Conservation (phyloP, 2,888 invertebrate genomes). For the Sinotaia quadrata region DNA sequence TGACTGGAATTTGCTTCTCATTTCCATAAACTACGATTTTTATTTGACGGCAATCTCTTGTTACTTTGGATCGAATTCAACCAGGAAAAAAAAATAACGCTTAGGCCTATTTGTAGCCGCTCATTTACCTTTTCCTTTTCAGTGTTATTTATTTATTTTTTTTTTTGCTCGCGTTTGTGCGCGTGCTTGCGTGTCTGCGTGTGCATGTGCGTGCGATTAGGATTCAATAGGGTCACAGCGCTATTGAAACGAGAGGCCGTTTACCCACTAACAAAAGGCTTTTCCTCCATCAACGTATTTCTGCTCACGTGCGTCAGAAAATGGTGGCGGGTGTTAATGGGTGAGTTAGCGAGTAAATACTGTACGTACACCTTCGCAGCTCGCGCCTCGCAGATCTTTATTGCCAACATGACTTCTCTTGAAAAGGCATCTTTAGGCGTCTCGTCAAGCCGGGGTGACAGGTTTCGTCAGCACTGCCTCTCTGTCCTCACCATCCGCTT, state of each 20-base stretch:
- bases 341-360: constrained; percentile 29
- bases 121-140: constrained; percentile 11
- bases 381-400: constrained; percentile 16
- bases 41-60: constrained; percentile 19
- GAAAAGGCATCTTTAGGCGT: background rate
- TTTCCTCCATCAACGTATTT: constrained; percentile 20
- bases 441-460: too few species aligned
- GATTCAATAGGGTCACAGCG: background rate
- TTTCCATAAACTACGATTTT: constrained; percentile 32
- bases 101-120: constrained; percentile 19
- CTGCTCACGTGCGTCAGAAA: constrained; percentile 19
- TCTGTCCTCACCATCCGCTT: too few species aligned
- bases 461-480: too few species aligned
- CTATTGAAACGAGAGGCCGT: constrained; percentile 11
- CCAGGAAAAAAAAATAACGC: background rate
- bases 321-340: constrained; percentile 29
- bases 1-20: constrained; percentile 25
- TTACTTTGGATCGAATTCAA: constrained; percentile 1
- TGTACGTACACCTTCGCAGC: constrained; percentile 1
- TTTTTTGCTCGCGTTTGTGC: too few species aligned
- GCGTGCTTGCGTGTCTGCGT: too few species aligned
- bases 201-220: too few species aligned
- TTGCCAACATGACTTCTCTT: constrained; percentile 6
- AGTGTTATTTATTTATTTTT: too few species aligned
- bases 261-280: constrained; percentile 21